Percentiles rank a stretch among this genome's conserved stretches.
Evolutionary conservation across 1,140 invertebrate species (phyloP).

Genomic region (Nasonia longicornis): DNA sequence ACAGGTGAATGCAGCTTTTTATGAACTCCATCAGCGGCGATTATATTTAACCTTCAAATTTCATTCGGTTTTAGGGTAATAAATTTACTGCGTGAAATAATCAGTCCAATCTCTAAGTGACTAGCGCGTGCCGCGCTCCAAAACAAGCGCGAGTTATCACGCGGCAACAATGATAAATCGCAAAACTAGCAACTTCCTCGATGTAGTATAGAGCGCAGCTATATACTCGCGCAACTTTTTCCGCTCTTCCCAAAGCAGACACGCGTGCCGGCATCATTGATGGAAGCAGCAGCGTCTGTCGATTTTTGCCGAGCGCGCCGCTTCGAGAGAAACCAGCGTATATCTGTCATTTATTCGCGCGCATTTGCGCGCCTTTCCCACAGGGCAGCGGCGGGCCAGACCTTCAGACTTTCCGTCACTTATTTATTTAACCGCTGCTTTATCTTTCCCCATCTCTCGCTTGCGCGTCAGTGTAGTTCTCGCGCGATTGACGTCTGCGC

Average conservation of each 20-base stretch:
- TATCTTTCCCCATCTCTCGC: constrained; percentile 8
- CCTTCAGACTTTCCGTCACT: constrained; percentile 34
- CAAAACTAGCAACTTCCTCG: background rate
- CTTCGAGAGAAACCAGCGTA: background rate
- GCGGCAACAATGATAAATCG: background rate
- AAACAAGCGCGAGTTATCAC: background rate
- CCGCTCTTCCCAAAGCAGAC: background rate
- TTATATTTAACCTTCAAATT: too few species aligned
- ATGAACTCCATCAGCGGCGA: too few species aligned
- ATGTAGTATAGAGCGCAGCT: too few species aligned
- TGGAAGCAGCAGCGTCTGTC: background rate
- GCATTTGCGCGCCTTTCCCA: background rate
- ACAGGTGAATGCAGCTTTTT: too few species aligned
- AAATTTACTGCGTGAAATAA: background rate
- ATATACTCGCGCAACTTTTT: background rate
- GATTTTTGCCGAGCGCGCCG: background rate
- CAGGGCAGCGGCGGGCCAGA: background rate
- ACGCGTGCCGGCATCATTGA: background rate
- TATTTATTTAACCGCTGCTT: constrained; percentile 55
- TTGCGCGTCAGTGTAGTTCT: background rate
- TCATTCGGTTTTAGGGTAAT: background rate
- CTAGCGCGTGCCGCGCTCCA: background rate
- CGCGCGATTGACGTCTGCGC: background rate
- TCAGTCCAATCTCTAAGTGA: background rate
- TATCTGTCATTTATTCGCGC: constrained; percentile 21